A percentile compares a stretch with the other conserved stretches of the same genome.
Conservation (phyloP, 2,113 vertebrate genomes). For the Myotis lucifugus region DNA sequence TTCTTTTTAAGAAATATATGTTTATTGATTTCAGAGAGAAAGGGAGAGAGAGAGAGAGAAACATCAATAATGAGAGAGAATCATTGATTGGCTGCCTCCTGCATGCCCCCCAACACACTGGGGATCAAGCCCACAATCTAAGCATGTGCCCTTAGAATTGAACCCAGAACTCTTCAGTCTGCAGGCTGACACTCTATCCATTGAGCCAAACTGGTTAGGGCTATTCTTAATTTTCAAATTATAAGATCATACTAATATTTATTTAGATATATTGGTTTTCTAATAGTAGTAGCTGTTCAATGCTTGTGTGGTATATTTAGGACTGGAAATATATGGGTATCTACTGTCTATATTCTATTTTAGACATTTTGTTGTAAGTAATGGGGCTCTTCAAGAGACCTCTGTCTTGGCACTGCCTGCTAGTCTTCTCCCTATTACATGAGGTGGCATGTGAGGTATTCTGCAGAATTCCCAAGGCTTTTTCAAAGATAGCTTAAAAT, state of each 20-base stretch:
- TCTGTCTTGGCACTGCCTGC: not conserved
- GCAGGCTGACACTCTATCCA: too few species aligned
- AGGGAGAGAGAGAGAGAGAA: too few species aligned
- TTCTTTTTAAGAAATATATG: not conserved
- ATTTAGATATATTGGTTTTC: conserved; percentile 9
- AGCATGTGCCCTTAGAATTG: too few species aligned
- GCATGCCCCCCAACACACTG: too few species aligned
- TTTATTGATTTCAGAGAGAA: too few species aligned
- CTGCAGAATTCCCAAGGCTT: not conserved
- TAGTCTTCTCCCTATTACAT: not conserved
- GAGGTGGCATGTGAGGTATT: not conserved
- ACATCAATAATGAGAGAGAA: too few species aligned
- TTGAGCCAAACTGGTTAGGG: too few species aligned
- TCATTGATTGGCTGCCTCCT: too few species aligned
- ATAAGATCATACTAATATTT: not conserved
- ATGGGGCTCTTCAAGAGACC: not conserved
- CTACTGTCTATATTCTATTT: not conserved
- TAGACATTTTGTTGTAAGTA: not conserved
- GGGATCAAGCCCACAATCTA: too few species aligned
- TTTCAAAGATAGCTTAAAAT: not conserved
- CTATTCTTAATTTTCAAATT: conserved; percentile 18
- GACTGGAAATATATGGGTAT: not conserved
- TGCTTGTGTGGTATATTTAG: not conserved
- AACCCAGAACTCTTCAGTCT: too few species aligned
- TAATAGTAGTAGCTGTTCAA: not conserved